Conservation (phyloP, 2,113 vertebrate species). For the Platysternon megacephalum region DNA sequence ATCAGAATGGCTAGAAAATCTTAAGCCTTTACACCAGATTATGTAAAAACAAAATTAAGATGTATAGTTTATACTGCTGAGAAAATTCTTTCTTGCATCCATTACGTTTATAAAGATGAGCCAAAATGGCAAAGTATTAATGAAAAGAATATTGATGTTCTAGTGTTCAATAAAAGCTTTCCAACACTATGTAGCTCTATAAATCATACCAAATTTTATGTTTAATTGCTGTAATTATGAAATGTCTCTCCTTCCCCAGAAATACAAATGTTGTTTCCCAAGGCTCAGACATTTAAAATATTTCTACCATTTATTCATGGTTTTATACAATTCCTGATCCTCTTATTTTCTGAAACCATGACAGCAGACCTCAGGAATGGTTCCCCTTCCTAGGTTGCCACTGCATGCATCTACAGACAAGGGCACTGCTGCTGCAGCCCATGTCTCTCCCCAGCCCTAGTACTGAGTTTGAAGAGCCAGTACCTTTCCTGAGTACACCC, state of each 20-base stretch:
- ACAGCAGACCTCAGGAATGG: neutral
- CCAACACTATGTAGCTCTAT: neutral
- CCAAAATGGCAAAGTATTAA: neutral
- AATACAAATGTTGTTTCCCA: neutral
- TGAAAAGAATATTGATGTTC: neutral
- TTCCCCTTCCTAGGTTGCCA: conserved; percentile 14
- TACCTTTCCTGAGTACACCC: neutral
- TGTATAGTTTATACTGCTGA: neutral
- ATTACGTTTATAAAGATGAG: neutral
- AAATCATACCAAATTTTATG: neutral
- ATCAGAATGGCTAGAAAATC: neutral
- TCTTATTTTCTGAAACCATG: neutral
- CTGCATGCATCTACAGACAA: neutral
- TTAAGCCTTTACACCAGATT: neutral
- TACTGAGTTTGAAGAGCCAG: neutral
- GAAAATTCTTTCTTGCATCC: neutral
- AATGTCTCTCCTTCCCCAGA: neutral
- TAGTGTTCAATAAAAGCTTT: neutral
- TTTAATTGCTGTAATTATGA: neutral
- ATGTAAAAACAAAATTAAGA: neutral
- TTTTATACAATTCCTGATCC: neutral
- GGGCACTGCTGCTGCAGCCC: neutral
- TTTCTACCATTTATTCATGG: conserved; percentile 21
- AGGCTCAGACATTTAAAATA: neutral
- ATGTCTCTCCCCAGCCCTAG: neutral